Conservation (phyloP, 2,113 vertebrate species). For the Elachura formosa region DNA sequence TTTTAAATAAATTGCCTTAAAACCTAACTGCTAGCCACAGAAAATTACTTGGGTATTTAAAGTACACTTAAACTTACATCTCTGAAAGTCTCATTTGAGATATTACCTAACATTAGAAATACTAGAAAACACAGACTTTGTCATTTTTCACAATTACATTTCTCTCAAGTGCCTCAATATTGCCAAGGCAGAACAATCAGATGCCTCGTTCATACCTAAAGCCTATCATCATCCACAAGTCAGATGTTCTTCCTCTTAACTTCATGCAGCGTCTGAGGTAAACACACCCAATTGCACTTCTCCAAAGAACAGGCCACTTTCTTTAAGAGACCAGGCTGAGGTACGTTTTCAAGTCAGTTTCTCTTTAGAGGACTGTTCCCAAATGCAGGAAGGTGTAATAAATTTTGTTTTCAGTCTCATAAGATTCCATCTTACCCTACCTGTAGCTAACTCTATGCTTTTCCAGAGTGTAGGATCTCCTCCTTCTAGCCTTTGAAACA, state of each 20-base stretch:
- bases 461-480: not conserved
- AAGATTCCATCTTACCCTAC: not conserved
- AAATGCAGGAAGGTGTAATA: not conserved
- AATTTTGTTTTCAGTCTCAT: not conserved
- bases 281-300: not conserved
- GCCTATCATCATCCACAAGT: not conserved
- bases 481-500: not conserved
- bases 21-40: not conserved
- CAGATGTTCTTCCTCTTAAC: not conserved
- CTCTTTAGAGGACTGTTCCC: not conserved
- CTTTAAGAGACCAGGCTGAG: not conserved
- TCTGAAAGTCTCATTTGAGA: not conserved
- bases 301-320: not conserved
- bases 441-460: not conserved
- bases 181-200: not conserved
- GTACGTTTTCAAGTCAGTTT: not conserved
- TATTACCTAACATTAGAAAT: not conserved
- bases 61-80: not conserved
- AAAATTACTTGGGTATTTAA: not conserved
- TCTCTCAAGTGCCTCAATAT: not conserved
- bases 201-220: not conserved
- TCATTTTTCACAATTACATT: not conserved
- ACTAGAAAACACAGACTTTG: not conserved
- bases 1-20: slow-evolving; percentile 16
- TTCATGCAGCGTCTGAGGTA: not conserved